Evolutionary conservation across 2,888 invertebrate species (phyloP).

Genomic region (Himalopsyche anomala): DNA sequence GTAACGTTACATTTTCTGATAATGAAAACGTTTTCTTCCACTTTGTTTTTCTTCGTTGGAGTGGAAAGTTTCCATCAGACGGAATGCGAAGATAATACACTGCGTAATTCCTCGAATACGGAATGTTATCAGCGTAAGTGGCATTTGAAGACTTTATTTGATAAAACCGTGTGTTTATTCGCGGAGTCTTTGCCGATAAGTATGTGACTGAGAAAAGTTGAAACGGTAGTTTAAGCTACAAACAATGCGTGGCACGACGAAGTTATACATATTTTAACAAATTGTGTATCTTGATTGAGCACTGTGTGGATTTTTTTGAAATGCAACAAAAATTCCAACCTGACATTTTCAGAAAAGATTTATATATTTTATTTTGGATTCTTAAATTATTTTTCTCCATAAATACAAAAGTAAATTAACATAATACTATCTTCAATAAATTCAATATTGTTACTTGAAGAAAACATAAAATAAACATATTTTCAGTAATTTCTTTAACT

Average conservation of each 20-base stretch:
- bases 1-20: neutral
- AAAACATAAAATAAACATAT: too few relatives aligned
- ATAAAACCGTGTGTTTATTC: neutral
- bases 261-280: too few relatives aligned
- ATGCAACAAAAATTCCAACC: too few relatives aligned
- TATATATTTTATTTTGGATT: too few relatives aligned
- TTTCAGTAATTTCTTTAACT: too few relatives aligned
- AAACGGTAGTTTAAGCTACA: neutral
- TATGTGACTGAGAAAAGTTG: neutral
- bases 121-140: conserved; percentile 22
- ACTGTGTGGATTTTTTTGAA: too few relatives aligned
- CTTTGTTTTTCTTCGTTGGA: neutral
- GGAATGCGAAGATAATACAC: neutral
- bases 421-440: too few relatives aligned
- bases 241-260: neutral
- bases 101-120: neutral
- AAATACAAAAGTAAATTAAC: too few relatives aligned
- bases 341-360: too few relatives aligned
- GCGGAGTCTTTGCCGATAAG: conserved; percentile 2
- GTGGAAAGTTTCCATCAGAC: neutral
- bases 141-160: conserved; percentile 1
- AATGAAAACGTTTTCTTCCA: neutral
- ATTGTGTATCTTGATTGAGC: too few relatives aligned
- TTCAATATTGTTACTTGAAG: too few relatives aligned
- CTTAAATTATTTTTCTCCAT: too few relatives aligned